Percentiles rank a stretch among this genome's conserved stretches.
Evolutionary conservation across 2,797 vertebrate genomes (phyloP).

Genomic region (Sebastes itinus): DNA sequence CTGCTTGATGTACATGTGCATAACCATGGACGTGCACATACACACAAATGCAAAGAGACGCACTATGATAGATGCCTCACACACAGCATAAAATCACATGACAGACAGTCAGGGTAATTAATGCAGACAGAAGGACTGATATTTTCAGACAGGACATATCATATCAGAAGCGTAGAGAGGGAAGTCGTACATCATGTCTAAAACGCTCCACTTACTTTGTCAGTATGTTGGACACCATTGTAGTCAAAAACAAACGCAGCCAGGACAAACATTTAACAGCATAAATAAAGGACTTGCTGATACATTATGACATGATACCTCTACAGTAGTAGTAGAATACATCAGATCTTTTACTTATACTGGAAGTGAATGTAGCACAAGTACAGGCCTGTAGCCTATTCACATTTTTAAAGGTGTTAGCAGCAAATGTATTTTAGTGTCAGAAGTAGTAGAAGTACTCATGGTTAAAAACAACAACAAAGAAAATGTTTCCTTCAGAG

Average conservation of each 20-base stretch:
- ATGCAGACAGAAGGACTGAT: slow-evolving; percentile 52
- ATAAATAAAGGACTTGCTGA: background rate
- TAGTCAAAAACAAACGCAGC: background rate
- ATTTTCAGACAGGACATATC: slow-evolving; percentile 46
- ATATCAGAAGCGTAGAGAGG: slow-evolving; percentile 27
- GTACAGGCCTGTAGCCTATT: background rate
- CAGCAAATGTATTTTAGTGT: background rate
- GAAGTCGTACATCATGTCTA: slow-evolving; percentile 52
- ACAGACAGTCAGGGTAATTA: slow-evolving; percentile 44
- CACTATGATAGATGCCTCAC: slow-evolving; percentile 30
- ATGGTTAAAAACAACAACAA: background rate
- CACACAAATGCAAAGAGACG: slow-evolving; percentile 20
- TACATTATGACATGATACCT: background rate
- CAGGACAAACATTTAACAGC: background rate
- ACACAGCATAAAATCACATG: slow-evolving; percentile 3
- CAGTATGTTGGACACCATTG: slow-evolving; percentile 4
- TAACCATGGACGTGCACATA: background rate
- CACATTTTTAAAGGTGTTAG: background rate
- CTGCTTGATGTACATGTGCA: slow-evolving; percentile 31
- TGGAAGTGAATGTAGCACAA: background rate
- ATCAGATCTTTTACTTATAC: background rate
- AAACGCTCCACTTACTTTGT: slow-evolving; percentile 33
- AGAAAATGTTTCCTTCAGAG: no score
- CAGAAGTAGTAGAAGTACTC: background rate
- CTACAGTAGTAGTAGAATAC: background rate